A percentile compares a stretch with the other conserved stretches of the same genome.
These are phyloP conservation scores for Brachymystax lenok DNA, from an alignment of 2,797 vertebrate species.

Conservation along the genomic window DNA sequence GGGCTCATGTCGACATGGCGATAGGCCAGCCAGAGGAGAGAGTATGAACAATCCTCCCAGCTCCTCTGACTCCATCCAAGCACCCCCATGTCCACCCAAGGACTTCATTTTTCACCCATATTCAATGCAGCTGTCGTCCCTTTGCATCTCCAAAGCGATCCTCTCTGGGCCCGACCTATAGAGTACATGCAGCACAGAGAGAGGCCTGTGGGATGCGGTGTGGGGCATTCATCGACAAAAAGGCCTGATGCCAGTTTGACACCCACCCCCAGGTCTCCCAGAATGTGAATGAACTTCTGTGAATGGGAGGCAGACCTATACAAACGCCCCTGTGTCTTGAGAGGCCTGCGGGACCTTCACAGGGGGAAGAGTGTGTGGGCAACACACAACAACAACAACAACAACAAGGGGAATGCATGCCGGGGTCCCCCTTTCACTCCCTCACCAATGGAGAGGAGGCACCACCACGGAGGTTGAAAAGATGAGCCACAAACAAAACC, in stretches of 20 bases:
- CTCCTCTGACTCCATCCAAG: constrained; percentile 44
- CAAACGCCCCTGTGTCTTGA: constrained; percentile 68
- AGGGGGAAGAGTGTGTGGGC: constrained; percentile 65
- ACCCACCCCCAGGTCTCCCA: constrained; percentile 76
- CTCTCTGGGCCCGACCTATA: constrained; percentile 46
- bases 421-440: constrained; percentile 48
- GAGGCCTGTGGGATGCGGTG: constrained; percentile 63
- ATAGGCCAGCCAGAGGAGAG: constrained; percentile 37
- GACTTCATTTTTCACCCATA: constrained; percentile 66
- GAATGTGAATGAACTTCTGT: constrained; percentile 78
- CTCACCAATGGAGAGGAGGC: constrained; percentile 40
- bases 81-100: constrained; percentile 38
- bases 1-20: constrained; percentile 41
- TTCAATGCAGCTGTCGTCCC: too few species aligned
- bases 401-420: constrained; percentile 66
- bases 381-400: constrained; percentile 49
- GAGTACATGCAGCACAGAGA: constrained; percentile 61
- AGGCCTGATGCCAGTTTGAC: constrained; percentile 71
- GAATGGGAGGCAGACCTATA: constrained; percentile 79
- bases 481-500: constrained; percentile 63
- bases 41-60: constrained; percentile 51
- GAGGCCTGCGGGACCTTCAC: constrained; percentile 49
- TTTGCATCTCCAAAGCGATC: constrained; percentile 6
- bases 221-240: constrained; percentile 64
- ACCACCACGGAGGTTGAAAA: constrained; percentile 57